These are phyloP conservation scores for Heteropelma amictum DNA, from an alignment of 2,888 invertebrate species.

Conservation along the genomic window DNA sequence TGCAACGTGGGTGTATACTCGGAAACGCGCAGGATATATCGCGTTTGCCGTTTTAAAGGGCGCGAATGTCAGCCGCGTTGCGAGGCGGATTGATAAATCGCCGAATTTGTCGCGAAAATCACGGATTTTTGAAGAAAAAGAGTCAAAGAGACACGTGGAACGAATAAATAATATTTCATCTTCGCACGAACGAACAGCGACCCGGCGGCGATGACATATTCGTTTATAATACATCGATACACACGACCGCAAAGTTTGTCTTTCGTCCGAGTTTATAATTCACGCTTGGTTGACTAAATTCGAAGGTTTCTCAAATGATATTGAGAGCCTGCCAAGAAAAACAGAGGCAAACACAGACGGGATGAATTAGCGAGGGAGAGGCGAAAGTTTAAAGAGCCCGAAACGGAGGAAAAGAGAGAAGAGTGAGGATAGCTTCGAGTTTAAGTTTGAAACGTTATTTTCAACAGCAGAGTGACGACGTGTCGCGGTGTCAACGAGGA, in stretches of 20 bases:
- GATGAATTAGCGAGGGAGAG: background rate
- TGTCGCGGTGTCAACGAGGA: constrained; percentile 48
- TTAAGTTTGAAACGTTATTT: constrained; percentile 53
- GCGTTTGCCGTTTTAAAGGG: too few species aligned
- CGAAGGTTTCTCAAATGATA: constrained; percentile 42
- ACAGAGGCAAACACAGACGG: background rate
- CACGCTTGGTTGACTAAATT: constrained; percentile 55
- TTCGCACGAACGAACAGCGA: too few species aligned
- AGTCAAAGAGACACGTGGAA: too few species aligned
- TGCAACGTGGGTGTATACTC: too few species aligned
- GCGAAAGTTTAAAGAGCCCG: background rate
- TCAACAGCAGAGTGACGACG: constrained; percentile 49
- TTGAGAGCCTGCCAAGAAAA: constrained; percentile 51
- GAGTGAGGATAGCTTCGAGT: constrained; percentile 21
- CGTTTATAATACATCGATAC: too few species aligned
- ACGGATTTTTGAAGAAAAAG: too few species aligned
- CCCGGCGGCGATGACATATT: too few species aligned
- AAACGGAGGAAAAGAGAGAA: background rate
- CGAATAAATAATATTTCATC: too few species aligned
- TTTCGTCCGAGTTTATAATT: constrained; percentile 44
- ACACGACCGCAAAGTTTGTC: constrained; percentile 35
- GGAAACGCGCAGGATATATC: too few species aligned
- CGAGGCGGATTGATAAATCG: too few species aligned
- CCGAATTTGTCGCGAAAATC: too few species aligned
- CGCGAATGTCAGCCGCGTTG: too few species aligned